Evolutionary conservation across 2,113 vertebrate genomes (phyloP).

Genomic region (Odobenus rosmarus): DNA sequence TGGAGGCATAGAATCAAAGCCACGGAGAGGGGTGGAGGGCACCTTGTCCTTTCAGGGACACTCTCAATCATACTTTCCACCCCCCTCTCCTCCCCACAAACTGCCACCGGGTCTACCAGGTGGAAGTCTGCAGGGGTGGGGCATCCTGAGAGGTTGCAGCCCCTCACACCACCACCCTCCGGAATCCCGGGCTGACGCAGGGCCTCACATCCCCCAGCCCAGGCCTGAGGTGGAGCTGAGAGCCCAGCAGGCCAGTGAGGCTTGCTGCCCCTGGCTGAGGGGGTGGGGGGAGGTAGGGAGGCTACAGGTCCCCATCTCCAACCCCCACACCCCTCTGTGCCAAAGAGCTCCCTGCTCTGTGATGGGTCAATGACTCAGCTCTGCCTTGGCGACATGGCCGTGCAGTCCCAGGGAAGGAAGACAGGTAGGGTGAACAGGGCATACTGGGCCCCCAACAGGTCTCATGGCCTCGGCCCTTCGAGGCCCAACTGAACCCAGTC

Average conservation of each 20-base stretch:
- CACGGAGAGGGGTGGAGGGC: not conserved
- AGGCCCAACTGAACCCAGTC: not conserved
- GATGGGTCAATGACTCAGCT: not conserved
- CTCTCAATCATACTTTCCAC: not conserved
- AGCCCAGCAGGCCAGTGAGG: not conserved
- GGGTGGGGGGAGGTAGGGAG: not conserved
- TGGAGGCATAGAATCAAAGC: not conserved
- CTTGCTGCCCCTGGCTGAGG: not conserved
- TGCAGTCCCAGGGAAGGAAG: too few relatives aligned
- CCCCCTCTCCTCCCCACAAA: not conserved
- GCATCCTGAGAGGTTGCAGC: not conserved
- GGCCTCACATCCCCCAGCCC: not conserved
- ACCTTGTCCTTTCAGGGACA: not conserved
- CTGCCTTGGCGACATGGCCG: not conserved
- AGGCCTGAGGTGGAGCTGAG: too few relatives aligned
- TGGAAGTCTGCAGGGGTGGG: not conserved
- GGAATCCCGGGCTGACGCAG: not conserved
- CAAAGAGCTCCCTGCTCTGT: not conserved
- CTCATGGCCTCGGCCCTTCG: too few relatives aligned
- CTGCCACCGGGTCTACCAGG: not conserved
- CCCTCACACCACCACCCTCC: not conserved
- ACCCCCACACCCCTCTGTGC: not conserved
- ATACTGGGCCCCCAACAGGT: not conserved
- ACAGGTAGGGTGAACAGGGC: too few relatives aligned
- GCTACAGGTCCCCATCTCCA: not conserved